Base-by-base conservation (phyloP, 1,140 invertebrate species). In the Megalopta genalis region DNA sequence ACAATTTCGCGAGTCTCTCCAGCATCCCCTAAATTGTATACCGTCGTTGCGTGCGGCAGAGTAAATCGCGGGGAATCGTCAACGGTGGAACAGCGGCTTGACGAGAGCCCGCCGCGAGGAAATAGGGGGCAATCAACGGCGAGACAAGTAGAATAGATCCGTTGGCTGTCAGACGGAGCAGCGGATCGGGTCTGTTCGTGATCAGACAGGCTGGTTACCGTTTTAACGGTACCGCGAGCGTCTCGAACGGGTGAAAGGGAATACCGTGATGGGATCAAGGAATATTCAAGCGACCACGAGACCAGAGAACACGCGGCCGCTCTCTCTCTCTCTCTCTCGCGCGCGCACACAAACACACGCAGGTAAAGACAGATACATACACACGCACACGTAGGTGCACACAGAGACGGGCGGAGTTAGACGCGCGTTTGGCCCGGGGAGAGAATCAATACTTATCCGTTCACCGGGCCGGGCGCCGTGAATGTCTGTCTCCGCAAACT, bases 401-500 rank as follows among this genome's bases (percentile, higher is more conserved):
- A 12, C 32, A 75, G n/a, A 32, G 4, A 6, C 14, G 42, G 3
- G 32, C 32, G 32, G 49, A 54, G 49, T n/a, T 21, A 46, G 8
- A 57, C 16, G 25, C n/a, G 25, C 23, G 32, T 65, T 60, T 25
- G 39, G 27, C 57, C 39, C 18, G 39, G 16, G 10, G 52, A 10
- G 52, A 10, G 54, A 77, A 77, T 77, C 74, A 25, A 77, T 77
- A 77, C 66, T 77, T 77, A 70, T 49, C 65, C 64, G 54, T 69
- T 68, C 16, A 42, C 23, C 32, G 46, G 37, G 57, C 42, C 21
- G 16, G 16, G 6, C 54, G 64, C 18, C 5, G 49, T 52, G 42
- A 70, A 27, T 52, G 42, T 62, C 75, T 77, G 57, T 69, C 75
- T 70, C 75, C 75, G 66, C 75, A 62, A 77, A 77, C 66, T 77